These are phyloP conservation scores for Achatina immaculata DNA, from an alignment of 1,140 invertebrate species.

Conservation along the genomic window DNA sequence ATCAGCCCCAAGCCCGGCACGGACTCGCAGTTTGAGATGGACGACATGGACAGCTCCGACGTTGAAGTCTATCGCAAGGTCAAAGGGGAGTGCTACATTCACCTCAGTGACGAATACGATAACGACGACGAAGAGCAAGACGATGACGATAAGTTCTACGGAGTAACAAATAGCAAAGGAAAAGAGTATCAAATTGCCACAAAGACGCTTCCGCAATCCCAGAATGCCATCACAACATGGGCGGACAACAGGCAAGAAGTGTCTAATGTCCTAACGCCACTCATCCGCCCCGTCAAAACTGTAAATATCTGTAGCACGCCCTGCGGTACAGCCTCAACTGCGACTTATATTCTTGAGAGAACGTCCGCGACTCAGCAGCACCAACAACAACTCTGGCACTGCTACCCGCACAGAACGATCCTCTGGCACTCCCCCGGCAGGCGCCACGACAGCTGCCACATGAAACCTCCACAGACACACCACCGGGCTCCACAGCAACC, in stretches of 20 bases:
- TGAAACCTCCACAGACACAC: no score
- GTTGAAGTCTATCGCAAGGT: slow-evolving; percentile 48
- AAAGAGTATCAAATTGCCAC: no score
- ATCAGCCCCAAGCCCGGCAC: slow-evolving; percentile 53
- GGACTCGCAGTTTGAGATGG: slow-evolving; percentile 57
- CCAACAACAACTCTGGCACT: background rate
- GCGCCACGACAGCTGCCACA: slow-evolving; percentile 9
- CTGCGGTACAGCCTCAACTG: background rate
- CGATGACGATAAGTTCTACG: background rate
- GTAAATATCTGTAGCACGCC: no score
- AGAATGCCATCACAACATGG: background rate
- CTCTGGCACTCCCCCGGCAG: background rate
- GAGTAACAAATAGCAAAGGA: background rate
- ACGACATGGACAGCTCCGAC: slow-evolving; percentile 60
- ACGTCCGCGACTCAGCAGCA: no score
- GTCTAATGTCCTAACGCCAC: background rate
- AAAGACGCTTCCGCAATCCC: slow-evolving; percentile 26
- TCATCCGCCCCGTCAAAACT: background rate
- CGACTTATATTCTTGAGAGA: no score
- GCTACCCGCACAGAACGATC: background rate
- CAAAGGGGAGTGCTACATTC: slow-evolving; percentile 28
- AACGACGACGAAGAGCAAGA: slow-evolving; percentile 21
- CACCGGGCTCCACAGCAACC: background rate
- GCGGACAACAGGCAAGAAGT: no score
- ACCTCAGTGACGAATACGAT: slow-evolving; percentile 33